Evolutionary conservation across 2,888 invertebrate genomes (phyloP), one percentile per base, ranked within the genome.

Genomic region (Clanis bilineata): DNA sequence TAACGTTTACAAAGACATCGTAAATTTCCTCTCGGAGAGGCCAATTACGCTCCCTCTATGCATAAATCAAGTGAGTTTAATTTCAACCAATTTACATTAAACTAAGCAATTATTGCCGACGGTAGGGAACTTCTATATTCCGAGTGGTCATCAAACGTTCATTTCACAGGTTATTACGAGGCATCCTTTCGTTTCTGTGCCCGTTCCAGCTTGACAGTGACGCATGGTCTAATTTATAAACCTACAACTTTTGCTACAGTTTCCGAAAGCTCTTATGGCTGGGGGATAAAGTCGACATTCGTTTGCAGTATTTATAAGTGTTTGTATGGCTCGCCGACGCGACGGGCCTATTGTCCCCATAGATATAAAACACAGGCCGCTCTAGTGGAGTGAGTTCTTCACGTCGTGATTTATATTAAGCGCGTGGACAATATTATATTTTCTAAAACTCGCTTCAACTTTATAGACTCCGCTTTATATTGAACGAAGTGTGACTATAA

Each of bases 151-250:
- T 86, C 85, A 82, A 82, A 73, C 65, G 83, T 82, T 83, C 82
- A 86, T 88, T 87, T 90, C 82, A 80, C 84, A 85, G 83, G 85
- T 86, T 86, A 87, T 87, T 86, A 84, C 83, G 72, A 73, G 71
- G 76, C 76, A 79, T 79, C 80, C 78, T 78, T 85, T 80, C 80
- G 73, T 76, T 78, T 78, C 71, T 69, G 66, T 64, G 56, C 41
- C 44, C 57, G 51, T 41, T 44, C 67, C 69, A 68, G 65, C 64
- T 68, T 80, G 90, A 89, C 90, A 88, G 81, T 87, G 90, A 90
- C 82, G 80, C 80, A 90, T 87, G 77, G 78, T 85, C 83, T 85
- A 88, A 89, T 89, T 88, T 87, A 83, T 82, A 78, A 70, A 79
- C 74, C 70, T 64, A 70, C 83, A 77, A 77, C 63, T 66, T 68